A percentile compares a stretch with the other conserved stretches of the same genome.
Evolutionary conservation across 2,888 invertebrate species (phyloP).

Genomic region (Polyploca ridens): DNA sequence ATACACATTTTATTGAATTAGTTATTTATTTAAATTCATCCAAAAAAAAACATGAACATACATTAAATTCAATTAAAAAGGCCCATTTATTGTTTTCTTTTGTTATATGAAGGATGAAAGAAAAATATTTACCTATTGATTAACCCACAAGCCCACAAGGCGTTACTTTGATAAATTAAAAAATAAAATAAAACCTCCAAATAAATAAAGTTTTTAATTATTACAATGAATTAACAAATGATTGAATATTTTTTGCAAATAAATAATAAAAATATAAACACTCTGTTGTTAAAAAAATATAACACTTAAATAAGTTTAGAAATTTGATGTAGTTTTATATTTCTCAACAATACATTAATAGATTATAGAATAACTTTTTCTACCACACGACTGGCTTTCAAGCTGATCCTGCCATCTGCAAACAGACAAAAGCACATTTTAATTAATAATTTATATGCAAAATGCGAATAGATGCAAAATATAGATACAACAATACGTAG

Average conservation of each 20-base stretch:
- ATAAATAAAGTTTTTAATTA: constrained; percentile 13
- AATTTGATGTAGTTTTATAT: background rate
- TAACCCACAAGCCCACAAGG: too few species aligned
- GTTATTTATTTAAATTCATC: too few species aligned
- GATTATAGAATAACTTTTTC: constrained; percentile 69
- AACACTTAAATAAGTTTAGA: too few species aligned
- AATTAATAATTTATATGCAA: constrained; percentile 4
- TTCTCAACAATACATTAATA: constrained; percentile 19
- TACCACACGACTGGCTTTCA: constrained; percentile 76
- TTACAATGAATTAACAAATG: constrained; percentile 9
- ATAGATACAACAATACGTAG: too few species aligned
- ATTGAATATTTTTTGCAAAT: background rate
- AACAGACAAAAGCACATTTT: constrained; percentile 26
- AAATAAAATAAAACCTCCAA: constrained; percentile 15
- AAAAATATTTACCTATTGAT: too few species aligned
- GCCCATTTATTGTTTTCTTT: too few species aligned
- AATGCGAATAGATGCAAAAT: background rate
- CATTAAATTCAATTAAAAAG: too few species aligned
- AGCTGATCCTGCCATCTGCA: constrained; percentile 76
- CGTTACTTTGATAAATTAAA: too few species aligned
- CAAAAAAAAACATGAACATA: too few species aligned
- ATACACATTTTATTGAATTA: too few species aligned
- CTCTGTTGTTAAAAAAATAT: background rate
- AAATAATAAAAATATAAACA: background rate
- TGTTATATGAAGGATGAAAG: too few species aligned